Evolutionary conservation across 2,888 invertebrate genomes (phyloP).

Genomic region (Apotomis betuletana): DNA sequence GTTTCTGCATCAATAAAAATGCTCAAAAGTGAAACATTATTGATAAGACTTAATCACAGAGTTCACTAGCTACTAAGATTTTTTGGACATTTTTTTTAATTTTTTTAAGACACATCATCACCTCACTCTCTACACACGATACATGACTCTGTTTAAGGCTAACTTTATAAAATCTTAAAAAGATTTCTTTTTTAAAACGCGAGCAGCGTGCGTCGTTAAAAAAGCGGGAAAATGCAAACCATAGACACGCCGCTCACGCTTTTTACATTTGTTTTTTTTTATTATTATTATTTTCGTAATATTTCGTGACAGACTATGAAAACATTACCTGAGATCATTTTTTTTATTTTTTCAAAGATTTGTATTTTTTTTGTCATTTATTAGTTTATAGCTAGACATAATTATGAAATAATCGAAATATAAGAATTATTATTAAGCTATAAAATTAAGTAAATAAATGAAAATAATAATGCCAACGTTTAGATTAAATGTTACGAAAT

Average conservation of each 20-base stretch:
- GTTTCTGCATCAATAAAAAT: constrained; percentile 6
- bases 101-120: constrained; percentile 40
- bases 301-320: constrained; percentile 45
- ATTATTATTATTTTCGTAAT: constrained; percentile 34
- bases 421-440: constrained; percentile 47
- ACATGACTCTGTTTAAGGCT: constrained; percentile 39
- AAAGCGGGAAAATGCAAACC: constrained; percentile 37
- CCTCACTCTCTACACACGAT: constrained; percentile 41
- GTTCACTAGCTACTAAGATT: constrained; percentile 35
- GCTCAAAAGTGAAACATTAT: constrained; percentile 40
- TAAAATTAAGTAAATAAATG: constrained; percentile 46
- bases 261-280: constrained; percentile 34
- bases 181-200: constrained; percentile 29
- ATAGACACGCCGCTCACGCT: constrained; percentile 27
- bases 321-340: constrained; percentile 70
- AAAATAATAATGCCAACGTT: constrained; percentile 47
- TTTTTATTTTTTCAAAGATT: constrained; percentile 69
- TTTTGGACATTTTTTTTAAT: constrained; percentile 40
- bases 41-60: constrained; percentile 41
- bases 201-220: constrained; percentile 23
- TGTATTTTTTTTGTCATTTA: constrained; percentile 73
- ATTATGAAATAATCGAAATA: constrained; percentile 58
- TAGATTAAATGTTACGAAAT: constrained; percentile 38
- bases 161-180: constrained; percentile 36
- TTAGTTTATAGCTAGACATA: constrained; percentile 57